Conservation (phyloP, 2,888 invertebrate species). For the Rotaria magnacalcarata region DNA sequence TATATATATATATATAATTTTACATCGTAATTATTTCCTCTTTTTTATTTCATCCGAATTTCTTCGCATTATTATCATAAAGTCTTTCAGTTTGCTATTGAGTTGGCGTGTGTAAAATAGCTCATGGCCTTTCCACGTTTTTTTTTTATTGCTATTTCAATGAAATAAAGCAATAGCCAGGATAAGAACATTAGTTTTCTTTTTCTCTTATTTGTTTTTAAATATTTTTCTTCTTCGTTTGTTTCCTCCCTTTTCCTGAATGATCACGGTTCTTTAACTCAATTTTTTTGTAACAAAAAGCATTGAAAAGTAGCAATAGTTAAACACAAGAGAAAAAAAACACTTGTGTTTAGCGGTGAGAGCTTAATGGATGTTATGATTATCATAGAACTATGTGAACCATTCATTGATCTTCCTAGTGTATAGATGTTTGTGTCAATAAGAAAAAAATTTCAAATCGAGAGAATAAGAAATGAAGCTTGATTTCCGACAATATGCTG, state of each 20-base stretch:
- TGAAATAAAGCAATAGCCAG: neutral
- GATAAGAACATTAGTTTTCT: neutral
- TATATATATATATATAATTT: neutral
- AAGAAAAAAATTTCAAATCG: neutral
- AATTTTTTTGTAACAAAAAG: neutral
- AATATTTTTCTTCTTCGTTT: neutral
- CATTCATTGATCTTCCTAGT: neutral
- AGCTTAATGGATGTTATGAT: slow-evolving; percentile 6
- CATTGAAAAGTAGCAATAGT: neutral
- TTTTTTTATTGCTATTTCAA: neutral
- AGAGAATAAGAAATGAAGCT: neutral
- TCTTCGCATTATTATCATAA: neutral
- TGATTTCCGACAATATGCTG: neutral
- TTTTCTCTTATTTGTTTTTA: neutral
- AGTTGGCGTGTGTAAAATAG: neutral
- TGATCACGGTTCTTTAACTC: neutral
- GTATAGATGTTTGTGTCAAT: neutral
- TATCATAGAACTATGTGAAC: neutral
- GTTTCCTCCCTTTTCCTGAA: neutral
- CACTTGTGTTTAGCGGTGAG: neutral
- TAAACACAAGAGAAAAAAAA: neutral
- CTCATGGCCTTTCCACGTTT: neutral
- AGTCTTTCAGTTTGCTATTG: too few species aligned
- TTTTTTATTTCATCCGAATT: neutral
- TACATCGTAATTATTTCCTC: neutral